Conservation (phyloP, 2,113 vertebrate species). For the Myotis yumanensis region DNA sequence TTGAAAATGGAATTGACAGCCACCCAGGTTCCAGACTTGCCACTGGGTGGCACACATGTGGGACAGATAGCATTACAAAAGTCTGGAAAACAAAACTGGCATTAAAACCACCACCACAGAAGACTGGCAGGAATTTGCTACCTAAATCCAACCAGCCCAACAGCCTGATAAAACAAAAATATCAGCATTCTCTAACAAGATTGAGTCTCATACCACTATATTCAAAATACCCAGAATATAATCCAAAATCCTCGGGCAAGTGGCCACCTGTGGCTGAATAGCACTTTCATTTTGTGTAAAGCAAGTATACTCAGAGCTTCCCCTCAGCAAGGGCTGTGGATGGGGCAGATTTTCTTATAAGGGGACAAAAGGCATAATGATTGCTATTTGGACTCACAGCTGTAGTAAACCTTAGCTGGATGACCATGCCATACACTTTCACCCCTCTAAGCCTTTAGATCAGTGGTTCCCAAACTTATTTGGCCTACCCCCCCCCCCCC, state of each 20-base stretch:
- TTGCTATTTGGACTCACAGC: too few relatives aligned
- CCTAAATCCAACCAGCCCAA: background rate
- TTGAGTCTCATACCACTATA: background rate
- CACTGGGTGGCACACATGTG: background rate
- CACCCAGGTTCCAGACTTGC: background rate
- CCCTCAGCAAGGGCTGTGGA: too few relatives aligned
- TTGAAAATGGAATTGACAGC: background rate
- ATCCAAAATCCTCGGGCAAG: background rate
- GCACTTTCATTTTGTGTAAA: too few relatives aligned
- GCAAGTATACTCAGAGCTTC: too few relatives aligned
- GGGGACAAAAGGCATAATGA: too few relatives aligned
- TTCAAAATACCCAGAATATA: background rate
- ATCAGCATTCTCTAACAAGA: background rate
- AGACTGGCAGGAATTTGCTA: background rate
- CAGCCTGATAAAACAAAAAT: background rate
- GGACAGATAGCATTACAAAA: background rate
- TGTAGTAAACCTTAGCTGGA: too few relatives aligned
- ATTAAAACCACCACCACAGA: background rate
- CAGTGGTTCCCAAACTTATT: too few relatives aligned
- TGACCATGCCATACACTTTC: too few relatives aligned
- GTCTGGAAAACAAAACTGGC: background rate
- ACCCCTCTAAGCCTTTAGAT: too few relatives aligned
- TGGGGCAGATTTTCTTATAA: too few relatives aligned
- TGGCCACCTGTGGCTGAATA: too few relatives aligned
- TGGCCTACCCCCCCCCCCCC: too few relatives aligned